Evolutionary conservation across 2,797 vertebrate genomes (phyloP), one percentile per base, ranked within the genome.

Genomic region (Hozukius guyotensis): DNA sequence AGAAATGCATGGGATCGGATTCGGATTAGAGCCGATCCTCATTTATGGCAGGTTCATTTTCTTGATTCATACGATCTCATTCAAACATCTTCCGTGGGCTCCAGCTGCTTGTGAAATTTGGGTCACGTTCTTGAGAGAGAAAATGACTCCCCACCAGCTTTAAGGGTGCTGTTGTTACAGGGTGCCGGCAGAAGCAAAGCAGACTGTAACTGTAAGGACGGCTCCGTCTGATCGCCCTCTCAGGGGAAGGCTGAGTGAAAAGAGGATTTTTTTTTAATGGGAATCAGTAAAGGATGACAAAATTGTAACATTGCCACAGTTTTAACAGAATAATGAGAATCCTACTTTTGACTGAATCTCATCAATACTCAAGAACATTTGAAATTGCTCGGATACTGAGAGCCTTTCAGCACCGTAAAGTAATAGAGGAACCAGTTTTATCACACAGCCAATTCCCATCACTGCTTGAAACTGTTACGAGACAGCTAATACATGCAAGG

Each of bases 1-100:
- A 57, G 56, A 56, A 81, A 76, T 59, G 11, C 32, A 49, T 25
- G 34, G 66, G 20, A 42, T 42, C 14, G 38, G 38, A 42, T 42
- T 42, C 13, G 5, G 38, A 64, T 65, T 22, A 27, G 9, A 62
- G 78, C 46, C 78, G 76, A 20, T 68, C 72, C 63, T 66, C 36
- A 53, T 46, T 74, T 78, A 32, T 66, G 49, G 53, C 4, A 18
- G 38, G 12, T 71, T 85, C 4, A 76, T 84, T 86, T 81, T 75
- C 49, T 79, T 81, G 75, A 87, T 60, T 78, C 78, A 75, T 79
- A 56, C 27, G 29, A 83, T 85, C 66, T 72, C 22, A 61, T 70
- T 85, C 34, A 62, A 79, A 81, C 24, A 61, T 81, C 24, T 80
- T 80, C 72, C 70, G 31, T 18, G 46, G 24, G 24, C 14, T 77